phyloP scores from a whole-genome alignment of 2,888 invertebrate species.

The Acleris cristana region DNA sequence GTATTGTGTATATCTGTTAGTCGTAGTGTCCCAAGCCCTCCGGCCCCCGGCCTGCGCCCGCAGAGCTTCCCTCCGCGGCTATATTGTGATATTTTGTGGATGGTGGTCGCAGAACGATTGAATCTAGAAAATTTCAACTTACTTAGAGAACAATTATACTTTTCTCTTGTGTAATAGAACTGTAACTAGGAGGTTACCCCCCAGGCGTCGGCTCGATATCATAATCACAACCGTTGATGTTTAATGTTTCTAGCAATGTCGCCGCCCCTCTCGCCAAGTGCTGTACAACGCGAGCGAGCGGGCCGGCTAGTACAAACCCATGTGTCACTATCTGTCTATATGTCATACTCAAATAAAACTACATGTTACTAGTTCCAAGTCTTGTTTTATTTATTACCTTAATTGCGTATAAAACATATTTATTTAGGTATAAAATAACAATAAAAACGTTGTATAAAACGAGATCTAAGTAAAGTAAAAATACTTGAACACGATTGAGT shows the following conservation, averaged over 20 bases:
- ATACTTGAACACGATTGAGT: constrained; percentile 15
- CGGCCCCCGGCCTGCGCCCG: neutral
- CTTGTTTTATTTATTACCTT: constrained; percentile 19
- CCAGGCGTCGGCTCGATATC: neutral
- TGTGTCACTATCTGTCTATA: constrained; percentile 12
- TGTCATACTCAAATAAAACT: constrained; percentile 21
- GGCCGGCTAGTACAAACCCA: neutral
- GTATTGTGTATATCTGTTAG: too few relatives aligned
- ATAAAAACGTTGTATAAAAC: constrained; percentile 15
- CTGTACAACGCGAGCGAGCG: neutral
- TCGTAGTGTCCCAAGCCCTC: too few relatives aligned
- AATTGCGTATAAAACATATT: constrained; percentile 8
- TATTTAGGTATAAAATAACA: constrained; percentile 7
- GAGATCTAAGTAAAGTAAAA: constrained; percentile 28
- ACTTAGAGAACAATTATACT: neutral
- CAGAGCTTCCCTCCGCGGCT: neutral
- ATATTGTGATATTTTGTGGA: constrained; percentile 28
- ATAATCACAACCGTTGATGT: neutral
- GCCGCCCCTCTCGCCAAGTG: neutral
- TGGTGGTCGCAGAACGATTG: constrained; percentile 15
- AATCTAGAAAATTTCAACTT: constrained; percentile 15
- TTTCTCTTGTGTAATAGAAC: neutral
- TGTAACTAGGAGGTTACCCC: too few relatives aligned
- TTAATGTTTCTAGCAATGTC: neutral
- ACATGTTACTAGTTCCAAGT: constrained; percentile 8